Base-by-base conservation (phyloP, 2,888 invertebrate species). In the Ctenicera cuprea region DNA sequence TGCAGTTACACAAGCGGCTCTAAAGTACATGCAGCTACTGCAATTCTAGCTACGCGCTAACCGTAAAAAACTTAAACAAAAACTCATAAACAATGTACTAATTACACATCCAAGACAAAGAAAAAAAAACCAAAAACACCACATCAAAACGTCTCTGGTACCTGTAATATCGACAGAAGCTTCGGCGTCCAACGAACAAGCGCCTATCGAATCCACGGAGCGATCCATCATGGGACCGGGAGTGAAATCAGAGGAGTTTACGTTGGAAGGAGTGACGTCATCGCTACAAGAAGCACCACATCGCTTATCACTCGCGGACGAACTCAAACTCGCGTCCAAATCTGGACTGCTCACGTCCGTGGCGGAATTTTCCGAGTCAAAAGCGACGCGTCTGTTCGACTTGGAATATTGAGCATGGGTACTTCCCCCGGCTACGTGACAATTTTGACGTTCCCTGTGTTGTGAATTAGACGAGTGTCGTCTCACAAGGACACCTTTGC, bases 121-220 rank as follows among this genome's bases (percentile, higher is more conserved):
- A 26, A 26, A 26, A 26, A 22, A 50, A 54, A 68, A 54, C 54
- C 54, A 54, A 14, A 54, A 48, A 33, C 33, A 33, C 20, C 43
- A 26, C 33, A 48, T 11, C 52, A 18, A 43, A 30, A 18, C 16
- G 43, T 16, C 18, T 38, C 22, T 9, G 54, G 92, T 92, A 93
- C 93, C 93, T 93, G 93, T 91, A 83, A 92, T 90, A 83, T 93
- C 93, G 75, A 92, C 92, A 83, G 92, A 87, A 84, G 92, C 93
- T 84, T 95, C 95, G 87, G 94, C 94, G 87, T 95, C 95, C 83
- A 95, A 89, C 80, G 95, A 95, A 88, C 95, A 95, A 88, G 94
- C 94, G 82, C 95, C 95, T 83, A 95, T 95, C 70, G 95, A 95
- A 87, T 95, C 95, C 87, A 93, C 91, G 26, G 94, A 94, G 80